A percentile compares a stretch with the other conserved stretches of the same genome.
Evolutionary conservation across 2,888 invertebrate genomes (phyloP).

Genomic region (Rosalia funebris): DNA sequence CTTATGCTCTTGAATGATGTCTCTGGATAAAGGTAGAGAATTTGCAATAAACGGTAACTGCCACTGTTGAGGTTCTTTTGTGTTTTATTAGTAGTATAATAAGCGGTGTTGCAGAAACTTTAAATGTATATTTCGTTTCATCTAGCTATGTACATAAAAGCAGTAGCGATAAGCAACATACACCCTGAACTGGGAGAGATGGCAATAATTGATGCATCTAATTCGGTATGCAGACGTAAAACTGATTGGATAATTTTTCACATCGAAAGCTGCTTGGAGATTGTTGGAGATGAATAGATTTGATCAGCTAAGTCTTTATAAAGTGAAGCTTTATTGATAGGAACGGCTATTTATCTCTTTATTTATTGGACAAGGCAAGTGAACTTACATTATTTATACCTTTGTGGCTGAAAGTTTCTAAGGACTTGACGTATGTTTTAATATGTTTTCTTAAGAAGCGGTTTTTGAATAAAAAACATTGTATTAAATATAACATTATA

Average conservation of each 20-base stretch:
- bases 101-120: background rate
- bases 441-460: too few species aligned
- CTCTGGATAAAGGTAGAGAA: conserved; percentile 31
- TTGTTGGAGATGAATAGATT: conserved; percentile 21
- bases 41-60: background rate
- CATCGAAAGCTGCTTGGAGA: conserved; percentile 9
- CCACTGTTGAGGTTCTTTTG: background rate
- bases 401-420: too few species aligned
- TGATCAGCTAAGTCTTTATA: conserved; percentile 12
- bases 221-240: conserved; percentile 33
- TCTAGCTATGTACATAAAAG: too few species aligned
- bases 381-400: too few species aligned
- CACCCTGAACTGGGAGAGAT: too few species aligned
- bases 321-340: conserved; percentile 20
- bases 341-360: conserved; percentile 4
- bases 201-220: conserved; percentile 19
- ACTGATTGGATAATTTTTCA: conserved; percentile 35
- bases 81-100: background rate
- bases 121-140: too few species aligned
- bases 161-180: background rate
- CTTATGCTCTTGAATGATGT: conserved; percentile 45
- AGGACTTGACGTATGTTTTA: too few species aligned
- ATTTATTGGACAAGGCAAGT: background rate
- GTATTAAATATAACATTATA: too few species aligned
- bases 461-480: too few species aligned